Conservation (phyloP, 2,797 vertebrate genomes). For the Acestrorhynchus altus region DNA sequence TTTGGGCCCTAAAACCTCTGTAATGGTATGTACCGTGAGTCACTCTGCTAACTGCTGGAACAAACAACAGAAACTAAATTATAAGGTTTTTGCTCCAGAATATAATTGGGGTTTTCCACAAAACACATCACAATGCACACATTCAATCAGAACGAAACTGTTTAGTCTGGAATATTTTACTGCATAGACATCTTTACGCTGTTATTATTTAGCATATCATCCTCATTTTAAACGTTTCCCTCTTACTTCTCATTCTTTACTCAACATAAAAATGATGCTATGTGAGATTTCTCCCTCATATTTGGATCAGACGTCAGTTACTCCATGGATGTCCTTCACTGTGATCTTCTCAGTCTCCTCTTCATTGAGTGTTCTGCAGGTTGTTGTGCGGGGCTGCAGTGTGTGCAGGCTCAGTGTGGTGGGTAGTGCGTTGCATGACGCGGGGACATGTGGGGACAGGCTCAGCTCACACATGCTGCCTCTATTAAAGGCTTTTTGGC, state of each 20-base stretch:
- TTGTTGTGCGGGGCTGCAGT: slow-evolving; percentile 2
- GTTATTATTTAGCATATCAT: background rate
- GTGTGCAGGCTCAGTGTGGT: slow-evolving; percentile 24
- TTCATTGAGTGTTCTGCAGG: slow-evolving; percentile 21
- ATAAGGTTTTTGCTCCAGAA: no score
- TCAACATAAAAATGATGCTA: no score
- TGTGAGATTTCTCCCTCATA: background rate
- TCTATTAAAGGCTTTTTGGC: slow-evolving; percentile 56
- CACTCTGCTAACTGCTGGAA: no score
- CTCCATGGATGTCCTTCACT: background rate
- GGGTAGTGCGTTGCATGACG: slow-evolving; percentile 32
- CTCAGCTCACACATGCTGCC: slow-evolving; percentile 50
- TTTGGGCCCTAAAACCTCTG: no score
- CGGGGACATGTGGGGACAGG: slow-evolving; percentile 56
- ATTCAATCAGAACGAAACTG: no score
- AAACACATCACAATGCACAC: no score
- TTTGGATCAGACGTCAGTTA: background rate
- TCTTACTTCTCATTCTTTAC: background rate
- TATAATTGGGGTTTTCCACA: no score
- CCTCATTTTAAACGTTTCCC: background rate
- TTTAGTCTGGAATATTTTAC: background rate
- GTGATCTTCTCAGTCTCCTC: slow-evolving; percentile 15
- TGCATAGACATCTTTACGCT: background rate
- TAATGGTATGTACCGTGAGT: no score
- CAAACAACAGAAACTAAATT: no score